Evolutionary conservation across 2,888 invertebrate species (phyloP).

Genomic region (Thera britannica): DNA sequence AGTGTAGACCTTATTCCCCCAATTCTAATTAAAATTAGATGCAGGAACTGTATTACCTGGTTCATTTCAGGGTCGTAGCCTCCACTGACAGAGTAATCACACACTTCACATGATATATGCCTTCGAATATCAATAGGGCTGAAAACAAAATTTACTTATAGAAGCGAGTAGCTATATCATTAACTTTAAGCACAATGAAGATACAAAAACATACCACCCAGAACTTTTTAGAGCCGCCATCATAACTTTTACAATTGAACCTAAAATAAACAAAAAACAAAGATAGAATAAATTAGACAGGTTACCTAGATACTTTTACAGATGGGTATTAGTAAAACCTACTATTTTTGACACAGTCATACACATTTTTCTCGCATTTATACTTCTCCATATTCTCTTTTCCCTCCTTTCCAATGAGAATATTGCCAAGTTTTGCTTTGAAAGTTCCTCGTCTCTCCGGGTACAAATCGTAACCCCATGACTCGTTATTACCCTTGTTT

Average conservation of each 20-base stretch:
- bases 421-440: conserved; percentile 80
- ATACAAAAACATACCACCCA: conserved; percentile 87
- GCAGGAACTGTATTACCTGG: conserved; percentile 76
- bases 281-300: not conserved
- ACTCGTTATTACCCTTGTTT: conserved; percentile 48
- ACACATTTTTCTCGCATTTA: conserved; percentile 93
- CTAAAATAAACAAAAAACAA: conserved; percentile 61
- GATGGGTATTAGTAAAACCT: conserved; percentile 48
- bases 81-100: conserved; percentile 92
- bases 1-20: too few relatives aligned
- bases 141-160: conserved; percentile 54
- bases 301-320: not conserved
- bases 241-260: conserved; percentile 93
- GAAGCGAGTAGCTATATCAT: not conserved
- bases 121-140: conserved; percentile 93
- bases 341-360: conserved; percentile 90
- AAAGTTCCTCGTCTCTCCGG: conserved; percentile 90
- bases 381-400: conserved; percentile 88
- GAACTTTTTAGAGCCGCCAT: conserved; percentile 92
- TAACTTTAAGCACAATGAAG: not conserved
- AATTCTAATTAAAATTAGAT: too few relatives aligned
- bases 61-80: conserved; percentile 95
- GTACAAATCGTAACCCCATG: conserved; percentile 92
- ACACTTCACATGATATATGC: conserved; percentile 96
- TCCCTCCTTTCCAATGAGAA: conserved; percentile 87